Base-by-base conservation (phyloP, 2,888 invertebrate genomes). In the Liodrosophila aerea region DNA sequence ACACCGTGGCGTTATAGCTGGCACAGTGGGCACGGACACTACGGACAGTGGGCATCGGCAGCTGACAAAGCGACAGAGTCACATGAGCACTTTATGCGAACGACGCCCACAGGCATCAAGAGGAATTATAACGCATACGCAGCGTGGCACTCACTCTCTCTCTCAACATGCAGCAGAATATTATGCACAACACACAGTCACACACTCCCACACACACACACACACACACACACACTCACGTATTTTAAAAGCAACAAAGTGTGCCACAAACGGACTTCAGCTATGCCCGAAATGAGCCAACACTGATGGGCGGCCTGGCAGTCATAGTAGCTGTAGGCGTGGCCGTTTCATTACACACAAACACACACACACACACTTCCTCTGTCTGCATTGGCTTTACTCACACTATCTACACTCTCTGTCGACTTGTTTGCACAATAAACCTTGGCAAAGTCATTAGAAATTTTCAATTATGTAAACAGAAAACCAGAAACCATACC, bases 391-490 rank as follows among this genome's bases (percentile, higher is more conserved):
- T 15, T 18, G 7, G 27, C 31, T 36, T 11, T 36, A 34, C 9
- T 53, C 7, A 7, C 7, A 13, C 7, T 34, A 8, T 15, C n/a
- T 39, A 22, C 22, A n/a, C 22, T 16, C 31, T 49, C 37, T 37
- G 16, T 16, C 33, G 63, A 60, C 46, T 67, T 80, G 64, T 70
- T 57, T 74, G 63, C 63, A 60, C 74, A 76, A 69, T 80, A 80
- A 74, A 74, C 72, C 74, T 72, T 64, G 60, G 66, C 61, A 68
- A 76, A 74, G 72, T 69, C 75, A 80, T 81, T 80, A 71, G 81
- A 69, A 76, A 77, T 61, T 75, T 80, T 80, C 83, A 81, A 80
- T 83, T 83, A 81, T 83, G 67, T 71, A 73, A 75, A 75, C 72
- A 72, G 45, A 37, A 5, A 63, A 47, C 31, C 46, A 34, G 43